phyloP scores from a whole-genome alignment of 2,113 vertebrate species.

The Naja naja region DNA sequence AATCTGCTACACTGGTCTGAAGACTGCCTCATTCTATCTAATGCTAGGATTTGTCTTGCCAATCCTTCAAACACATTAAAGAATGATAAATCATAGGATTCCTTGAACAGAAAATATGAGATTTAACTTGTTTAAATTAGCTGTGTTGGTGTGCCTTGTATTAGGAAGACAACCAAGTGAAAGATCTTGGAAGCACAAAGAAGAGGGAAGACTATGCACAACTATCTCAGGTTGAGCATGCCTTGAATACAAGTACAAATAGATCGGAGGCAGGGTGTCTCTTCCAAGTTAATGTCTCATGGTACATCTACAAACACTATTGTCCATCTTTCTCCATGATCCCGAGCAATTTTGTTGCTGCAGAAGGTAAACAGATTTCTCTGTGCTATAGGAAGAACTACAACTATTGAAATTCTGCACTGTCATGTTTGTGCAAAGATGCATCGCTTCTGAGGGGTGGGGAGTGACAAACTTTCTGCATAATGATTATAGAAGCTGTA shows the following conservation, averaged over 20 bases:
- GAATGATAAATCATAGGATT: neutral
- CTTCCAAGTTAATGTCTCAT: neutral
- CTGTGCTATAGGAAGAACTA: neutral
- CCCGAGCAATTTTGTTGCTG: neutral
- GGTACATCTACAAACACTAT: neutral
- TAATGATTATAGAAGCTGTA: conserved; percentile 7
- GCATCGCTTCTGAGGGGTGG: neutral
- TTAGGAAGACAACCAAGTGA: neutral
- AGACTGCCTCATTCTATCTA: neutral
- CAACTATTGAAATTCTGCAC: neutral
- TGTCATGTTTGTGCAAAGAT: neutral
- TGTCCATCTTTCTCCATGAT: neutral
- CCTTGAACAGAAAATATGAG: neutral
- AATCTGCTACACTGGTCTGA: neutral
- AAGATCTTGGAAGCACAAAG: neutral
- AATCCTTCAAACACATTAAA: neutral
- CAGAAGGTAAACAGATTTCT: neutral
- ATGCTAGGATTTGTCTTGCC: neutral
- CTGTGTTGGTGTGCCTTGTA: neutral
- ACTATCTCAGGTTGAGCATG: neutral
- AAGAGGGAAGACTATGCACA: neutral
- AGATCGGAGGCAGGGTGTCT: no score
- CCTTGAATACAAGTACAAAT: neutral
- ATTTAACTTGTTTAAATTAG: no score
- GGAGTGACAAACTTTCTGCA: neutral